Conservation (phyloP, 2,888 invertebrate species). For the Cataglyphis livida region DNA sequence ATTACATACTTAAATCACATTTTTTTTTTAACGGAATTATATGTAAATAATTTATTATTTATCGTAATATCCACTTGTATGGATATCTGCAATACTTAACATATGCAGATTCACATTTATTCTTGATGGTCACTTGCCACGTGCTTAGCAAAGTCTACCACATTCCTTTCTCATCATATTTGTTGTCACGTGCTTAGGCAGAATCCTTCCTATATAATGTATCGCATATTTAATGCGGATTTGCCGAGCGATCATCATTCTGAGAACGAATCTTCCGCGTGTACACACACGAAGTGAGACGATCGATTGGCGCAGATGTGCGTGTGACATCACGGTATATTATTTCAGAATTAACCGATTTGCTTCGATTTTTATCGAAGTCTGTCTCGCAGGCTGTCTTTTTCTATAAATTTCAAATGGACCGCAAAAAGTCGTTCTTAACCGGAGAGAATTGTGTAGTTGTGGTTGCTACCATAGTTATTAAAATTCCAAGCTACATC, state of each 20-base stretch:
- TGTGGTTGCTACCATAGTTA: not conserved
- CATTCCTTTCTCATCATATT: constrained; percentile 17
- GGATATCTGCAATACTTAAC: not conserved
- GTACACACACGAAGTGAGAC: constrained; percentile 18
- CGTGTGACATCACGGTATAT: not conserved
- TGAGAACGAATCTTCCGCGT: constrained; percentile 47
- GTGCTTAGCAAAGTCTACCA: constrained; percentile 27
- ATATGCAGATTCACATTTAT: not conserved
- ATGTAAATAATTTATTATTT: not conserved
- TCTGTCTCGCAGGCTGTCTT: not conserved
- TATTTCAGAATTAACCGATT: not conserved
- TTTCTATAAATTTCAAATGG: not conserved
- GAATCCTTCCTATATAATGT: constrained; percentile 6
- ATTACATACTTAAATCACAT: not conserved
- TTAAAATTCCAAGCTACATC: not conserved
- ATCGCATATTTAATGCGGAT: constrained; percentile 28
- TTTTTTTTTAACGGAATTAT: not conserved
- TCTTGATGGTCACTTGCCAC: not conserved
- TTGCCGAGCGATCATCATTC: constrained; percentile 53
- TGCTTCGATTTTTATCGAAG: not conserved
- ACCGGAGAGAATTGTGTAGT: not conserved
- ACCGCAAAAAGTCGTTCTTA: not conserved
- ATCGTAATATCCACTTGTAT: not conserved
- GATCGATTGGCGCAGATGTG: constrained; percentile 28
- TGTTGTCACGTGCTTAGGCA: not conserved